Evolutionary conservation across 1,140 invertebrate species (phyloP).

Genomic region (Meloidogyne chitwoodi): DNA sequence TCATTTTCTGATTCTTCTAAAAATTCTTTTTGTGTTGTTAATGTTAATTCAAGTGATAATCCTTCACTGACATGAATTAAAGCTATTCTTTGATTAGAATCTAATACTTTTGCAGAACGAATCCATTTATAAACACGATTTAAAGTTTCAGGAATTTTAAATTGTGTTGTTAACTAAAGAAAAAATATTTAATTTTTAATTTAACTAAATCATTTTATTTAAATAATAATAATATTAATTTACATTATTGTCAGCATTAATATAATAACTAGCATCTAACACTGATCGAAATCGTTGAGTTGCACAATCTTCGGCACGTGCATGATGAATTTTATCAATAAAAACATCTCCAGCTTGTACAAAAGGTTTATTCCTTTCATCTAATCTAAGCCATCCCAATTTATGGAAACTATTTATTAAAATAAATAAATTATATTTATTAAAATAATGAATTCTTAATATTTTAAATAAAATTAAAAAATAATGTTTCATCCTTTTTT

Average conservation of each 20-base stretch:
- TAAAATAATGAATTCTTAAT: too few relatives aligned
- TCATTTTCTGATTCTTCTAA: background rate
- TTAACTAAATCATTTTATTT: too few relatives aligned
- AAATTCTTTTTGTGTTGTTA: slow-evolving; percentile 17
- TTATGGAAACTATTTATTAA: slow-evolving; percentile 41
- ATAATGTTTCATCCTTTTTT: too few relatives aligned
- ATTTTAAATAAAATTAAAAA: too few relatives aligned
- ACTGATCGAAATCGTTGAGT: slow-evolving; percentile 36
- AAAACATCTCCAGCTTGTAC: slow-evolving; percentile 41
- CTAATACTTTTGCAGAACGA: slow-evolving; percentile 31
- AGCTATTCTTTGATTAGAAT: slow-evolving; percentile 34
- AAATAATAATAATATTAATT: too few relatives aligned
- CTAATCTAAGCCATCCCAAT: slow-evolving; percentile 43
- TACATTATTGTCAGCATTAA: slow-evolving; percentile 30
- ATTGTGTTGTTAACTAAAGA: slow-evolving; percentile 24
- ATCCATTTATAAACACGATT: slow-evolving; percentile 33
- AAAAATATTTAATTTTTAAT: slow-evolving; percentile 14
- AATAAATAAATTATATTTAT: background rate
- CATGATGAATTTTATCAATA: slow-evolving; percentile 43
- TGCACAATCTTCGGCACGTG: slow-evolving; percentile 40
- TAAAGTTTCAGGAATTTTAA: slow-evolving; percentile 33
- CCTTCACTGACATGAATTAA: slow-evolving; percentile 36
- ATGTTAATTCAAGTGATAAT: slow-evolving; percentile 34
- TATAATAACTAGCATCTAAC: slow-evolving; percentile 43
- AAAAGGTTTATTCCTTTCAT: slow-evolving; percentile 22